Conservation (phyloP, 2,113 vertebrate species). For the Apteryx mantelli region DNA sequence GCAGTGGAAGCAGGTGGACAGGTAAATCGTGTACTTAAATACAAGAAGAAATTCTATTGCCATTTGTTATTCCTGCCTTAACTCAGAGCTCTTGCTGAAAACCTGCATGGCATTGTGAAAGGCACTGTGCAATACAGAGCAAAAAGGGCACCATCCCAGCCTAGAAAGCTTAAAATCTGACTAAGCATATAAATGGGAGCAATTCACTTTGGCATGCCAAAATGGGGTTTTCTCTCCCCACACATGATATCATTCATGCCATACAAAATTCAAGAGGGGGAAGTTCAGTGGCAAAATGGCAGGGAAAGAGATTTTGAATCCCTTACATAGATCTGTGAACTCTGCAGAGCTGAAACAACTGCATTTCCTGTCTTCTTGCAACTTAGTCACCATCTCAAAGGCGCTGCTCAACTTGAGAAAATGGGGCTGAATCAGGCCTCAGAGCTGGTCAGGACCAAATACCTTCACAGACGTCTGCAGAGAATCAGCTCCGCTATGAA, state of each 20-base stretch:
- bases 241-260: accelerated
- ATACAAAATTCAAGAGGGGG: neutral
- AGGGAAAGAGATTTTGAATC: neutral
- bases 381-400: accelerated
- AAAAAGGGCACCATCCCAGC: accelerated
- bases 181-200: neutral
- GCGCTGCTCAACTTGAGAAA: neutral
- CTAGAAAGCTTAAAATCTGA: neutral
- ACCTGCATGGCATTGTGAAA: neutral
- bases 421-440: neutral
- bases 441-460: neutral
- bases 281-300: neutral
- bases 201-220: neutral
- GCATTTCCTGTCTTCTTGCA: accelerated
- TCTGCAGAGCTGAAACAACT: neutral
- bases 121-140: accelerated
- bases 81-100: neutral
- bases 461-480: neutral
- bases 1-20: accelerated
- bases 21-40: neutral
- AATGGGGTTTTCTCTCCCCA: accelerated
- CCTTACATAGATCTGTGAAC: neutral
- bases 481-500: accelerated
- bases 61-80: neutral
- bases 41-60: accelerated